Evolutionary conservation across 1,140 invertebrate species (phyloP).

Genomic region (Drosophila bifasciata): DNA sequence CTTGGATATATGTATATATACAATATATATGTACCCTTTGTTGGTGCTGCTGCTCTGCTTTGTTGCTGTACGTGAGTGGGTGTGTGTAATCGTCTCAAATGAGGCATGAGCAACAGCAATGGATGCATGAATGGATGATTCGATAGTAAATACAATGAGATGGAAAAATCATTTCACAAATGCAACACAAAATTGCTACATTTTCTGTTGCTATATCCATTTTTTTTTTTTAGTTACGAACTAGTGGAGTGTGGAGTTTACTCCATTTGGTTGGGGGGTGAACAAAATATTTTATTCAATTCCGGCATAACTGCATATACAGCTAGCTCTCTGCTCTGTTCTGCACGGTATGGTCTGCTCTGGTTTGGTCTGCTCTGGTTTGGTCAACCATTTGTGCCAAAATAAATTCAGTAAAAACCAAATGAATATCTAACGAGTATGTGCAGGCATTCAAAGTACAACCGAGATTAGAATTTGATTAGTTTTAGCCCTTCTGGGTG

Average conservation of each 20-base stretch:
- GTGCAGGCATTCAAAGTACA: constrained; percentile 14
- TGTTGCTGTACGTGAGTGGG: too few relatives aligned
- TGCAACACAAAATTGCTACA: constrained; percentile 55
- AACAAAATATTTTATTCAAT: constrained; percentile 52
- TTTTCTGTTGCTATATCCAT: not conserved
- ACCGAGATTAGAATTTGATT: constrained; percentile 37
- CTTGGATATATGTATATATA: too few relatives aligned
- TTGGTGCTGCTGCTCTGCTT: not conserved
- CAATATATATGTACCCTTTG: too few relatives aligned
- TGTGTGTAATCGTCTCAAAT: constrained; percentile 61
- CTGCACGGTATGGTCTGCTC: too few relatives aligned
- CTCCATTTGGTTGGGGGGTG: not conserved
- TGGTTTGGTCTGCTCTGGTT: too few relatives aligned
- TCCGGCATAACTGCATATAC: constrained; percentile 14
- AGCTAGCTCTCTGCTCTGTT: too few relatives aligned
- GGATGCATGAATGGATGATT: constrained; percentile 57
- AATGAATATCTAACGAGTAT: constrained; percentile 33
- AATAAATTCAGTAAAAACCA: constrained; percentile 16
- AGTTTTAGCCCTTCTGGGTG: constrained; percentile 13
- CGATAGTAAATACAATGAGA: constrained; percentile 62
- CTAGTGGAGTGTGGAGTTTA: not conserved
- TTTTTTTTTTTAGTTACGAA: too few relatives aligned
- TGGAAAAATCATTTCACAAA: constrained; percentile 66
- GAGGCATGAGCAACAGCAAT: constrained; percentile 56
- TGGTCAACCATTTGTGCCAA: constrained; percentile 2